phyloP scores from a whole-genome alignment of 2,797 vertebrate genomes.

The Nasua narica region DNA sequence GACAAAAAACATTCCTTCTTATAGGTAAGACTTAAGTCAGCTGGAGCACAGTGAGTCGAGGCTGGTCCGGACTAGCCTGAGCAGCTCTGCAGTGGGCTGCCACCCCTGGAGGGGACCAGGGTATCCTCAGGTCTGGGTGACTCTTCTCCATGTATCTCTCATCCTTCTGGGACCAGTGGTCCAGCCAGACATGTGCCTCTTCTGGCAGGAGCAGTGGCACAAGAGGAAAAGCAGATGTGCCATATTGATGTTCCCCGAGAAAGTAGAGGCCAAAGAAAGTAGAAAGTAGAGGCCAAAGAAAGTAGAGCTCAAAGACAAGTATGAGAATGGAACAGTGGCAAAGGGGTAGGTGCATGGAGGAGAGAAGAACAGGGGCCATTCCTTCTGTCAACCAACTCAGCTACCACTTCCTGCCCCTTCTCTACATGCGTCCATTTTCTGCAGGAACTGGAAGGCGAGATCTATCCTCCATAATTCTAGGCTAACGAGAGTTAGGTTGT shows the following conservation, averaged over 20 bases:
- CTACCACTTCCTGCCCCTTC: background rate
- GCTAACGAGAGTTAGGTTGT: rapidly evolving
- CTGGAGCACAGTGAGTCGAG: too few species aligned
- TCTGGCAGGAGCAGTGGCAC: background rate
- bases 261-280: background rate
- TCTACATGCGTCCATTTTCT: rapidly evolving
- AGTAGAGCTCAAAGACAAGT: background rate
- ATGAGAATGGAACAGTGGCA: background rate
- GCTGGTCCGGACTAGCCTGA: too few species aligned
- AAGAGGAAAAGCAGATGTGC: background rate
- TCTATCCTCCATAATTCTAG: rapidly evolving
- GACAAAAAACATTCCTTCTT: background rate
- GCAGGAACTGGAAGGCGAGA: rapidly evolving
- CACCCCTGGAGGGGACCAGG: too few species aligned
- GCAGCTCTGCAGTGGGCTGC: background rate
- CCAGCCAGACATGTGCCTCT: background rate
- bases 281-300: too few species aligned
- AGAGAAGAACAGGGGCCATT: too few species aligned
- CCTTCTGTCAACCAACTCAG: rapidly evolving
- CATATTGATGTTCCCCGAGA: rapidly evolving
- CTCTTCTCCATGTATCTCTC: rapidly evolving
- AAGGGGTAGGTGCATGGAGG: rapidly evolving
- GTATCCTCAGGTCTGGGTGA: rapidly evolving
- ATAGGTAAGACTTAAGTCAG: background rate
- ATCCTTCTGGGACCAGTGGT: background rate